These are phyloP conservation scores for Amblyraja radiata DNA, from an alignment of 2,797 vertebrate genomes.

Conservation along the genomic window DNA sequence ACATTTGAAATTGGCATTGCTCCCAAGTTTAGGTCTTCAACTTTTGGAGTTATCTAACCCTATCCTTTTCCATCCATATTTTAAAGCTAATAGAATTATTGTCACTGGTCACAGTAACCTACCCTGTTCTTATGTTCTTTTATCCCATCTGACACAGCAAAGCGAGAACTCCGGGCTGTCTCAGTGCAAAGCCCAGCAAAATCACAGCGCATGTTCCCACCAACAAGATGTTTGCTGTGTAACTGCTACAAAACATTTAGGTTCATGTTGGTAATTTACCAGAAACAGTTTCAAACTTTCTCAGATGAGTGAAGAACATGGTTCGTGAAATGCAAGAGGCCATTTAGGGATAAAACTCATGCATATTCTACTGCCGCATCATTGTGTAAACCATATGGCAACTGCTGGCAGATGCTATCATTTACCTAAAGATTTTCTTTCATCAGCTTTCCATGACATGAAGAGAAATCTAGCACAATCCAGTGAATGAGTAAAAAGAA, in stretches of 20 bases:
- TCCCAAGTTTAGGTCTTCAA: too few species aligned
- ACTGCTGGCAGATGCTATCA: conserved; percentile 2
- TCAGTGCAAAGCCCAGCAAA: neutral
- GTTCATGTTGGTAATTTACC: neutral
- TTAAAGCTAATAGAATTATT: too few species aligned
- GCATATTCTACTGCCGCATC: neutral
- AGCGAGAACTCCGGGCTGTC: too few species aligned
- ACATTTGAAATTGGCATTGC: too few species aligned
- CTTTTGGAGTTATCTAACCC: too few species aligned
- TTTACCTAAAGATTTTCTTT: conserved; percentile 34
- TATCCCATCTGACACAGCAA: neutral
- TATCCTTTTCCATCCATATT: too few species aligned
- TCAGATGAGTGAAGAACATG: neutral
- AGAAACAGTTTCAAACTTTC: neutral
- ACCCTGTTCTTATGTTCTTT: neutral
- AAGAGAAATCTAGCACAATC: neutral
- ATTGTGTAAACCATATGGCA: neutral
- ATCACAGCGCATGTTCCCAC: neutral
- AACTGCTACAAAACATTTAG: too few species aligned
- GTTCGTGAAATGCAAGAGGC: neutral
- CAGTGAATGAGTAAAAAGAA: neutral
- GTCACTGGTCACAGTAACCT: too few species aligned
- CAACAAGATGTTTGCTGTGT: neutral
- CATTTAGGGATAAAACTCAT: neutral
- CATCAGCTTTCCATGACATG: neutral